Evolutionary conservation across 2,888 invertebrate genomes (phyloP), one percentile per base, ranked within the genome.

Genomic region (Dynastes grantii): DNA sequence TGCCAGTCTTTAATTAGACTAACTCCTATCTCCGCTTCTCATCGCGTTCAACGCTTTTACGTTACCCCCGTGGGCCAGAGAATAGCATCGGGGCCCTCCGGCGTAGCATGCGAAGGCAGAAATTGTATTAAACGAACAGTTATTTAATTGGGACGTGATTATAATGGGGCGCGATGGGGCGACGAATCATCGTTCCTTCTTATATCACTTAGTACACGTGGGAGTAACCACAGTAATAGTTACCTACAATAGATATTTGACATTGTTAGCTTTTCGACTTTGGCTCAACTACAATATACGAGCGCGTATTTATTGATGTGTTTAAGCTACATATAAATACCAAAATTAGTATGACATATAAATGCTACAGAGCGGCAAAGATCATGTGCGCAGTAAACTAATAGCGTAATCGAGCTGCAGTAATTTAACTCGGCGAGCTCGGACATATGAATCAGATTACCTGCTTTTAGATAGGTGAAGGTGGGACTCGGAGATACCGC

Each of bases 131-230:
- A 61, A 61, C 45, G 73, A 61, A 45, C 61, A 75, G 73, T 75
- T 75, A 75, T 75, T 75, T 75, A 75, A 75, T 75, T 75, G 73
- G 73, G 61, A 75, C 61, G 61, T 61, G 61, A 61, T 75, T 61
- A 75, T 61, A 32, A 32, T 37, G 27, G 45, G 29, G 51, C 27
- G 40, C 53, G 27, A 68, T 29, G 51, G 29, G 51, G 68, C 51
- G 68, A 51, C 9, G 68, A 49, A 68, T 29, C 45, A 45, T 45
- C 51, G n/a, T 61, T 45, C 61, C 32, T 61, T 45, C 61, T 61
- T 61, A 61, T 75, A 75, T 53, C 73, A 40, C 73, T 45, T 73
- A 40, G 37, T 58, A 51, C 51, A 51, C 49, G 73, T 67, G 49
- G 67, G 61, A 11, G 22, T 32, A 16, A 55, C 55, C 37, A 71